Evolutionary conservation across 2,113 vertebrate species (phyloP).

Genomic region (Brachyhypopomus occidentalis): DNA sequence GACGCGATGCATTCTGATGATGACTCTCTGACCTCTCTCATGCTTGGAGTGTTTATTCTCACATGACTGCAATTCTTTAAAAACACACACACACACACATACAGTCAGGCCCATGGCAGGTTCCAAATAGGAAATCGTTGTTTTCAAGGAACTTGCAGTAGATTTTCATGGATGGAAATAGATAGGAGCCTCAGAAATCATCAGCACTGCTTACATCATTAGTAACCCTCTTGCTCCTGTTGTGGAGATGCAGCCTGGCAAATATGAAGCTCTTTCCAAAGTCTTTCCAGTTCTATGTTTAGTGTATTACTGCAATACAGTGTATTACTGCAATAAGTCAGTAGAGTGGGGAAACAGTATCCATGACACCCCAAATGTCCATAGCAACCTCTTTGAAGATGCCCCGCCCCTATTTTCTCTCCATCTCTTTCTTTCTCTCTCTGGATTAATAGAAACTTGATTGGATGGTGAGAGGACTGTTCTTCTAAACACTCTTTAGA

Average conservation of each 20-base stretch:
- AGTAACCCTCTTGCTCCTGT: neutral
- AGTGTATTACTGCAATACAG: neutral
- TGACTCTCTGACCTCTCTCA: neutral
- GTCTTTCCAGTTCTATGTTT: neutral
- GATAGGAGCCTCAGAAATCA: neutral
- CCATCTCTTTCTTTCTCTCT: slow-evolving; percentile 17
- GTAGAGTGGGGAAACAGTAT: slow-evolving; percentile 31
- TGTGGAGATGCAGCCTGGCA: neutral
- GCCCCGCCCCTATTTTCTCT: slow-evolving; percentile 23
- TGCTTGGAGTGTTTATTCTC: neutral
- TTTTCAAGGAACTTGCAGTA: neutral
- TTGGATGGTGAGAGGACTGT: slow-evolving; percentile 64
- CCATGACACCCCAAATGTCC: slow-evolving; percentile 58
- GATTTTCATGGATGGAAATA: neutral
- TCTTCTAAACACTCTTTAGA: slow-evolving; percentile 66
- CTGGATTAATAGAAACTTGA: slow-evolving; percentile 65
- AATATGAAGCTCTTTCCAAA: neutral
- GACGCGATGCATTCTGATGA: neutral
- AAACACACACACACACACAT: neutral
- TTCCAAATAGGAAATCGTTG: neutral
- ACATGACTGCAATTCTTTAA: neutral
- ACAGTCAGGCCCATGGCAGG: neutral
- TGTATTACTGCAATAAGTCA: neutral
- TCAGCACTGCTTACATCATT: neutral
- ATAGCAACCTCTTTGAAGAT: slow-evolving; percentile 47